phyloP scores from a whole-genome alignment of 2,797 vertebrate genomes.

The Acanthornis magna region DNA sequence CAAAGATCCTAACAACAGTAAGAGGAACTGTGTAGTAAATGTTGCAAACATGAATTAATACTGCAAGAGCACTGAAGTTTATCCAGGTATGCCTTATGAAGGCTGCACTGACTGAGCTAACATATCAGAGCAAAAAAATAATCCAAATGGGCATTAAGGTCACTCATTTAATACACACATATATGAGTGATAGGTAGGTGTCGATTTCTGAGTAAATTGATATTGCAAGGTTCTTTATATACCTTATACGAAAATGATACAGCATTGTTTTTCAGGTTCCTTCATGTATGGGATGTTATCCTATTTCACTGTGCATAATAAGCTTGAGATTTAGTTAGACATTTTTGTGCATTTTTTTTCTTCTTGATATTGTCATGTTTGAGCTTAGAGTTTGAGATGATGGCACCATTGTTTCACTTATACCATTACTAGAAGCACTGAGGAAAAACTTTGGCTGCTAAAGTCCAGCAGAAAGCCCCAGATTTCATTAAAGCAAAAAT shows the following conservation, averaged over 20 bases:
- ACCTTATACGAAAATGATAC: neutral
- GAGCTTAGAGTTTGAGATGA: neutral
- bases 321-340: neutral
- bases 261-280: neutral
- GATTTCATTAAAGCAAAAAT: neutral
- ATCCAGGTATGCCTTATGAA: neutral
- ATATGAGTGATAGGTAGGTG: neutral
- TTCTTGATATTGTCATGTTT: neutral
- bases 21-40: neutral
- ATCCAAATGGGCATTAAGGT: neutral
- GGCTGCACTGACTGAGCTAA: neutral
- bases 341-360: neutral
- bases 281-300: neutral
- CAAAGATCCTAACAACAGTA: neutral
- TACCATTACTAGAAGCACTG: neutral
- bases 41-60: neutral
- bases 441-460: neutral
- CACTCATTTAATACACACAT: neutral
- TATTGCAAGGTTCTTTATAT: neutral
- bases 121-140: neutral
- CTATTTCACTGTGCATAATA: neutral
- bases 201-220: neutral
- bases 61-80: neutral
- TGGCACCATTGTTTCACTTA: neutral
- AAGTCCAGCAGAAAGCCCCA: neutral